Percentiles rank a stretch among this genome's conserved stretches.
These are phyloP conservation scores for Thaumatotibia leucotreta DNA, from an alignment of 1,140 invertebrate genomes.

Conservation along the genomic window DNA sequence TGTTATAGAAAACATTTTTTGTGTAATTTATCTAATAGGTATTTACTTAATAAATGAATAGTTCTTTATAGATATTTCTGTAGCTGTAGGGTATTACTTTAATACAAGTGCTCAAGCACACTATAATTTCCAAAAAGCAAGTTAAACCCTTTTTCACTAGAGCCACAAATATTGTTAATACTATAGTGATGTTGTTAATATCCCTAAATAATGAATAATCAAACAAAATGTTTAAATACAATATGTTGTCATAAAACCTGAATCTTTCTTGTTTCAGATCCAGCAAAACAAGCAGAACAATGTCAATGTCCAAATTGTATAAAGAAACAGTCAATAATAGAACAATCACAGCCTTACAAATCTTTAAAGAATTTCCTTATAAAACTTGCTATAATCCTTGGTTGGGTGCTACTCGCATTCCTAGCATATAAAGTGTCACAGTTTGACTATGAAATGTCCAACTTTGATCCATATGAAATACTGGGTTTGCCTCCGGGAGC, in stretches of 20 bases:
- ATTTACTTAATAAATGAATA: no score
- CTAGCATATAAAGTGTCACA: constrained; percentile 97
- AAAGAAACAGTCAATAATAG: constrained; percentile 89
- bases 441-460: constrained; percentile 98
- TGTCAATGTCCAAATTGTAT: constrained; percentile 93
- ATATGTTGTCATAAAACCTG: neutral
- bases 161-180: no score
- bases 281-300: constrained; percentile 82
- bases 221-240: neutral
- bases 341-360: constrained; percentile 91
- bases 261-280: constrained; percentile 79
- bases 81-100: no score
- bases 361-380: constrained; percentile 84
- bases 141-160: no score
- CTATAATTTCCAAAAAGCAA: no score
- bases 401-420: constrained; percentile 92
- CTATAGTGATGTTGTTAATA: no score
- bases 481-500: constrained; percentile 91
- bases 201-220: no score
- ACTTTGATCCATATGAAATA: constrained; percentile 99
- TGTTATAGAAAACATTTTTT: no score
- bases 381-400: constrained; percentile 84
- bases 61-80: no score
- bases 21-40: no score
- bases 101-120: no score